Base-by-base conservation (phyloP, 2,113 vertebrate species). In the Plecotus auritus region DNA sequence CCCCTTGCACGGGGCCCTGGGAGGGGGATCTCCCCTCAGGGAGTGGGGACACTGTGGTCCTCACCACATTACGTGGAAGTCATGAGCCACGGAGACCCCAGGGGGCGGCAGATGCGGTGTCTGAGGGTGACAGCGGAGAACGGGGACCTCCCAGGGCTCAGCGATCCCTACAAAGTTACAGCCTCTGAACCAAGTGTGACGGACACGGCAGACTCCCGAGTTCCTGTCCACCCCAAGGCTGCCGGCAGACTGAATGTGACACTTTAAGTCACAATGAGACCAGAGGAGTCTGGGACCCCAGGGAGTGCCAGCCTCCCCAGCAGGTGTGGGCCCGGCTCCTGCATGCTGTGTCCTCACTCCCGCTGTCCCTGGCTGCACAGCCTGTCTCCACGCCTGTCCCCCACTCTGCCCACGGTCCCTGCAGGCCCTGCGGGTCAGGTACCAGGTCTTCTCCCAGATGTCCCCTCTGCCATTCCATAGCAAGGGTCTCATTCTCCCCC, bases 121-220 rank as follows among this genome's bases (percentile, higher is more conserved):
- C 9, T 3, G 40, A 70, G 14, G 1, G 28, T 37, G 32, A 42
- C 40, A 51, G 18, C 4, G 40, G 59, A 22, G 1, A 8, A 28
- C n/a, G 8, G 45, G 40, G 28, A 6, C 7, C 42, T 40, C 59
- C 77, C 40, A n/a, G 59, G 17, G 30, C 30, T 83, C 20, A 83
- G 70, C 37, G 10, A 11, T 74, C 30, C 42, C 37, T 20, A 32
- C 37, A 11, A 30, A 42, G 59, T 23, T n/a, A 64, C 61, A 67
- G 1, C 42, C 4, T 67, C 45, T 47, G 45, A 16, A 37, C 2
- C n/a, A 1, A 11, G 8, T 12, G 18, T 0, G 4, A 20, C 28
- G 7, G 32, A 30, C 9, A 10, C 47, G 9, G 47, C 14, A 26
- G 51, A 45, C 14, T 13, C 17, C 32, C 18, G 32, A 35, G 32